Base-by-base conservation (phyloP, 1,140 invertebrate species). In the Drosophila saltans region DNA sequence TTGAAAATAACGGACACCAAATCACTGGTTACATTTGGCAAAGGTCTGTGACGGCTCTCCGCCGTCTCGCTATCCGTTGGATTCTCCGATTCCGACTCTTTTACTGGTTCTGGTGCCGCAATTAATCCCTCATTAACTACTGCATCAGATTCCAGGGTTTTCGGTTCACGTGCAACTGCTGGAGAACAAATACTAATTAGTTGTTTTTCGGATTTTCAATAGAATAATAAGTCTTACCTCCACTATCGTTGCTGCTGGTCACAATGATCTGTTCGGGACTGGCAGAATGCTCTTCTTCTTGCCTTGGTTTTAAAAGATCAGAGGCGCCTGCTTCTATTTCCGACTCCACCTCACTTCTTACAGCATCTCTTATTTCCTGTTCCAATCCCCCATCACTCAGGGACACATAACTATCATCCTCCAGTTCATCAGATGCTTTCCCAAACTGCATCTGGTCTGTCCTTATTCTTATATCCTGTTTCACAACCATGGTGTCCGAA, bases 271-370 rank as follows among this genome's bases (percentile, higher is more conserved):
- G 45, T 48, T 45, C 55, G 8, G 26, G 45, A 7, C 6, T 63
- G n/a, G 39, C 56, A 16, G 26, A 5, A 16, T 7, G 30, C 9
- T 73, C 69, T 40, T 67, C 69, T 0, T 67, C 69, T 0, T 69
- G 73, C 3, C 72, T 39, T 2, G 66, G 45, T 5, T 70, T 69
- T 10, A 69, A 58, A 9, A 71, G 60, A 6, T 41, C 40, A 2
- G 61, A 66, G 0, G 69, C 75, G 6, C 76, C 73, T 6, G 75
- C 68, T 26, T 80, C 78, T 5, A 80, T 75, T 59, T 79, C 79
- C 21, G 63, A 48, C 45, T 91, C 90, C 33, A 91, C 74, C 61
- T 90, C 90, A 41, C 62, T 78, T 48, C 86, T 86, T 4, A 91
- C 82, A 1, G 78, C 86, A 63, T 86, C 80, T 0, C 77, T 81